phyloP scores from a whole-genome alignment of 2,797 vertebrate genomes.

The Limosa lapponica region DNA sequence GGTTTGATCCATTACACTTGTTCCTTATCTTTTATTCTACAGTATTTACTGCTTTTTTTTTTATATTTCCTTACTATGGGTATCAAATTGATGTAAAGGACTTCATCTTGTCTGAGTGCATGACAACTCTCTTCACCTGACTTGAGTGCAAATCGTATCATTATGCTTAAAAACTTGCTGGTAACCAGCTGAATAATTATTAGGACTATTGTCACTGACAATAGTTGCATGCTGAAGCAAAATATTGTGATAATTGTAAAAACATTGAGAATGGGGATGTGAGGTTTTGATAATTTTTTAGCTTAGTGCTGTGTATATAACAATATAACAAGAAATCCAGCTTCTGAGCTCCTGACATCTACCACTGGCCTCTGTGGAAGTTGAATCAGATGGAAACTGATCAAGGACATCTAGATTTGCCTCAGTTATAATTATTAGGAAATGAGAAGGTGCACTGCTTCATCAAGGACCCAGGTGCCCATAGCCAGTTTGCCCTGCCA shows the following conservation, averaged over 20 bases:
- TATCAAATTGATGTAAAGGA: neutral
- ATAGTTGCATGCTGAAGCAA: neutral
- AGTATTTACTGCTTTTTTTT: neutral
- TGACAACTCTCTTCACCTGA: neutral
- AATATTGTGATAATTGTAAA: neutral
- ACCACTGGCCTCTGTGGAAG: neutral
- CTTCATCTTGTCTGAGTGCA: neutral
- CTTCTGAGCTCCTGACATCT: neutral
- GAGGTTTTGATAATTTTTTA: neutral
- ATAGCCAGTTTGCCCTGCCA: neutral
- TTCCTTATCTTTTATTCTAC: neutral
- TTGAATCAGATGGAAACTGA: neutral
- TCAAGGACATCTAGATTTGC: neutral
- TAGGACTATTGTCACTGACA: neutral
- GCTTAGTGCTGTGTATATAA: neutral
- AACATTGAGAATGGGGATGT: neutral
- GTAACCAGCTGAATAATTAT: neutral
- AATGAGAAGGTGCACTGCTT: neutral
- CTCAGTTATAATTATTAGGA: neutral
- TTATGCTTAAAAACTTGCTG: neutral
- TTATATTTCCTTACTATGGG: neutral
- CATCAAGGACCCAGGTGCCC: accelerated
- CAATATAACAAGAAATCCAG: neutral
- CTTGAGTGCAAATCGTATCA: neutral
- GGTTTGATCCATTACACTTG: neutral